Percentiles rank a stretch among this genome's conserved stretches.
Evolutionary conservation across 2,797 vertebrate genomes (phyloP).

Genomic region (Pseudomugil tenellus): DNA sequence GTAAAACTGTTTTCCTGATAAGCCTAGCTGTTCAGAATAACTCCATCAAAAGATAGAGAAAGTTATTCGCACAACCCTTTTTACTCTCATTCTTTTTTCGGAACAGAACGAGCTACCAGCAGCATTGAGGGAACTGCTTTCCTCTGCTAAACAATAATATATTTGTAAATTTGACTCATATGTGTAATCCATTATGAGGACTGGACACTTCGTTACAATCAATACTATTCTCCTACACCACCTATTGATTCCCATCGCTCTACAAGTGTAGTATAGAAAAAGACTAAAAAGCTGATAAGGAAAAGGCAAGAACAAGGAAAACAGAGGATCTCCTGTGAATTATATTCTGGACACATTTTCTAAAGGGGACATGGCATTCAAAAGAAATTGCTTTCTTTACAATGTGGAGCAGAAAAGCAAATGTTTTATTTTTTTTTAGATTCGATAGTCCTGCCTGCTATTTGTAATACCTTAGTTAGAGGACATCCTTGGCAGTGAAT

Average conservation of each 20-base stretch:
- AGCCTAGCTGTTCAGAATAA: conserved; percentile 29
- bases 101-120: conserved; percentile 31
- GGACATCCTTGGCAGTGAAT: conserved; percentile 22
- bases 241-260: conserved; percentile 61
- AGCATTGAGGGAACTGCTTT: conserved; percentile 36
- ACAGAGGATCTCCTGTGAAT: conserved; percentile 33
- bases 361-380: conserved; percentile 7
- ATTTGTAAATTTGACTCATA: conserved; percentile 67
- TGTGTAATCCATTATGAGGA: conserved; percentile 70
- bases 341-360: conserved; percentile 30
- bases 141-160: conserved; percentile 43
- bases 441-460: conserved; percentile 12
- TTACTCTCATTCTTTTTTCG: conserved; percentile 27
- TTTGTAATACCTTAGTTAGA: conserved; percentile 20
- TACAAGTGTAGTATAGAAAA: conserved; percentile 44
- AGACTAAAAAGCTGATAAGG: conserved; percentile 58
- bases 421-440: conserved; percentile 24
- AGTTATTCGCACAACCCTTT: conserved; percentile 47
- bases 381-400: conserved; percentile 39
- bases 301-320: conserved; percentile 36
- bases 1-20: conserved; percentile 29
- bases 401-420: conserved; percentile 18
- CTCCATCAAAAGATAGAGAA: conserved; percentile 38
- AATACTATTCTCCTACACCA: conserved; percentile 66
- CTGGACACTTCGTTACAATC: conserved; percentile 57